Conservation (phyloP, 30 jellyfish, hydroid and myxozoan species). For the Hydractinia echinata region DNA sequence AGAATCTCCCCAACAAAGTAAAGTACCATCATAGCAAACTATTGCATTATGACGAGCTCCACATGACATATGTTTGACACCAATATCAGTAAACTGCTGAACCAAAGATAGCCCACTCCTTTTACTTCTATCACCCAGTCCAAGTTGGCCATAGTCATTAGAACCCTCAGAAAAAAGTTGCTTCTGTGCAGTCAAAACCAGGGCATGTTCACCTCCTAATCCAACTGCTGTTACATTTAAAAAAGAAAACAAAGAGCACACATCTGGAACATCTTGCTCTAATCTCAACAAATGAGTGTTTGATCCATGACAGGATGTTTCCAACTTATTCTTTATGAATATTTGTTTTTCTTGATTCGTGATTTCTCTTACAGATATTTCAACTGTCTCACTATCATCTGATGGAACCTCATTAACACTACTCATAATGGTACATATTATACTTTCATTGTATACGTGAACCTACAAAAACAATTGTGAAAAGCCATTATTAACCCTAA, state of each 20-base stretch:
- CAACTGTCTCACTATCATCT: slow-evolving; percentile 14
- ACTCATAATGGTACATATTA: not conserved
- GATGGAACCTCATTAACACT: not conserved
- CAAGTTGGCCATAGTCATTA: slow-evolving; percentile 87
- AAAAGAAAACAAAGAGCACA: slow-evolving; percentile 13
- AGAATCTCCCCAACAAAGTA: slow-evolving; percentile 96
- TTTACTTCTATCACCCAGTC: slow-evolving; percentile 75
- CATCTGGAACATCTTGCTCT: slow-evolving; percentile 28
- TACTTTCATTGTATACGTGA: not conserved
- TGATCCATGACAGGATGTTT: slow-evolving; percentile 5
- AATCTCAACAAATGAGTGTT: slow-evolving; percentile 39
- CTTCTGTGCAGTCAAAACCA: slow-evolving; percentile 47
- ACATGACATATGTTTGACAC: slow-evolving; percentile 48
- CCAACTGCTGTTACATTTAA: slow-evolving; percentile 62
- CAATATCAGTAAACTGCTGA: slow-evolving; percentile 29
- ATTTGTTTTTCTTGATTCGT: slow-evolving; percentile 26
- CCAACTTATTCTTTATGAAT: not conserved
- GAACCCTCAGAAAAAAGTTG: slow-evolving; percentile 67
- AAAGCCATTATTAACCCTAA: no score
- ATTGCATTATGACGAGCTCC: slow-evolving; percentile 89
- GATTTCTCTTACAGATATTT: slow-evolving; percentile 34
- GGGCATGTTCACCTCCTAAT: slow-evolving; percentile 74
- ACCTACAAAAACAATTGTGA: no score
- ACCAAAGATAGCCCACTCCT: slow-evolving; percentile 40
- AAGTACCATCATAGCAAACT: slow-evolving; percentile 58